A percentile compares a stretch with the other conserved stretches of the same genome.
Conservation (phyloP, 2,888 invertebrate species). For the Diarsia brunnea region DNA sequence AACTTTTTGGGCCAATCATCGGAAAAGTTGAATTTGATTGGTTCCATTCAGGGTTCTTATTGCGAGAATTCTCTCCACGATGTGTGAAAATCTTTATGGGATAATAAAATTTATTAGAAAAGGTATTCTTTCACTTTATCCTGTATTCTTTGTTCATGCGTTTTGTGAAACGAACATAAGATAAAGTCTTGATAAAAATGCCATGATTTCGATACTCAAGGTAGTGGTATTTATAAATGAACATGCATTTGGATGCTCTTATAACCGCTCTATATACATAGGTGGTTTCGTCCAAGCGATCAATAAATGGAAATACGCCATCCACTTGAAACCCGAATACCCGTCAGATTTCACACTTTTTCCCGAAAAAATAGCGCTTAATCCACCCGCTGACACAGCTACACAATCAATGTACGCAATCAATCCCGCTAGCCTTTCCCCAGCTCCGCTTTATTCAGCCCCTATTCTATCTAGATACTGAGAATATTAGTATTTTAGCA, state of each 20-base stretch:
- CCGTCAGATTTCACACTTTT: conserved; percentile 42
- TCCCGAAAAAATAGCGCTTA: conserved; percentile 30
- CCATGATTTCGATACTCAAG: background rate
- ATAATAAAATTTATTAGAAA: conserved; percentile 25
- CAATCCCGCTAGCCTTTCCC: conserved; percentile 24
- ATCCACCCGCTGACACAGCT: conserved; percentile 50
- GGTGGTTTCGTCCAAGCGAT: background rate
- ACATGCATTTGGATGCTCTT: background rate
- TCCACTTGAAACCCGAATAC: conserved; percentile 16
- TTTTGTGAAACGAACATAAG: background rate
- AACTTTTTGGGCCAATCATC: conserved; percentile 59
- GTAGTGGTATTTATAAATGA: background rate
- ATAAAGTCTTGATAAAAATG: background rate
- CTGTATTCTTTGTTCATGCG: background rate
- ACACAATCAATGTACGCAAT: conserved; percentile 53
- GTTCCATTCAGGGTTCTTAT: conserved; percentile 50
- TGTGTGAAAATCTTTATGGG: conserved; percentile 22
- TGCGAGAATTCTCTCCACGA: conserved; percentile 29
- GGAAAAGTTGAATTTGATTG: conserved; percentile 62
- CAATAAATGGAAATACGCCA: conserved; percentile 27
- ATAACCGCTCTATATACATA: background rate
- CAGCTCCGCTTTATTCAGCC: conserved; percentile 14
- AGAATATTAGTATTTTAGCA: conserved; percentile 52
- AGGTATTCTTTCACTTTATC: conserved; percentile 12
- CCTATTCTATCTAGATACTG: conserved; percentile 30